Evolutionary conservation across 2,888 invertebrate genomes (phyloP).

Genomic region (Lypha dubia): DNA sequence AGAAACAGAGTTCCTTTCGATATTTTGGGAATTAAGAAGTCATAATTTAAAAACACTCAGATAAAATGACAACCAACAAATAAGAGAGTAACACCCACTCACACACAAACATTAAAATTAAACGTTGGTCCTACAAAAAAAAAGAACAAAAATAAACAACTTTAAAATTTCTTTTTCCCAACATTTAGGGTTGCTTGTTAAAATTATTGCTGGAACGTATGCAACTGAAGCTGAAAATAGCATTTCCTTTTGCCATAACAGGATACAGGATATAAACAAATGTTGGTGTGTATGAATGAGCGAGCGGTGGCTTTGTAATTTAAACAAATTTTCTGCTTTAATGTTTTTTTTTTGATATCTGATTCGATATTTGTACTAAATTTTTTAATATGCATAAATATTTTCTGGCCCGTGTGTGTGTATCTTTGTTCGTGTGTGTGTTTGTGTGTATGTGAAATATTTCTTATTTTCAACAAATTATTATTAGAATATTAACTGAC

Average conservation of each 20-base stretch:
- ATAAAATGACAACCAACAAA: conserved; percentile 52
- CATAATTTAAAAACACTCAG: conserved; percentile 75
- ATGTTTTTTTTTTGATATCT: conserved; percentile 59
- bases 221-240: conserved; percentile 43
- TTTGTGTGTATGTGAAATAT: conserved; percentile 9
- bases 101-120: conserved; percentile 46
- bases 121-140: conserved; percentile 52
- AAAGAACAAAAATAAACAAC: conserved; percentile 13
- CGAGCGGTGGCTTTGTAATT: conserved; percentile 45
- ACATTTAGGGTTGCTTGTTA: conserved; percentile 47
- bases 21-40: conserved; percentile 73
- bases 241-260: conserved; percentile 32
- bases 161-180: conserved; percentile 24
- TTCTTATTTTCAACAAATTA: conserved; percentile 51
- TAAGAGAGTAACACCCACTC: conserved; percentile 42
- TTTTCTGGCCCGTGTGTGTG: conserved; percentile 44
- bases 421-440: not conserved
- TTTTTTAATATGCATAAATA: conserved; percentile 59
- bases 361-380: conserved; percentile 64
- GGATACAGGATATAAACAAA: conserved; percentile 35
- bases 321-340: conserved; percentile 41
- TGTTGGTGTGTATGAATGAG: not conserved
- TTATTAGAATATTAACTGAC: conserved; percentile 70
- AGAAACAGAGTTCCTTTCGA: conserved; percentile 60
- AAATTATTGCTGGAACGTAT: not conserved